These are phyloP conservation scores for Typhlichthys eigenmanni DNA, from an alignment of 2,797 vertebrate species.

Conservation along the genomic window DNA sequence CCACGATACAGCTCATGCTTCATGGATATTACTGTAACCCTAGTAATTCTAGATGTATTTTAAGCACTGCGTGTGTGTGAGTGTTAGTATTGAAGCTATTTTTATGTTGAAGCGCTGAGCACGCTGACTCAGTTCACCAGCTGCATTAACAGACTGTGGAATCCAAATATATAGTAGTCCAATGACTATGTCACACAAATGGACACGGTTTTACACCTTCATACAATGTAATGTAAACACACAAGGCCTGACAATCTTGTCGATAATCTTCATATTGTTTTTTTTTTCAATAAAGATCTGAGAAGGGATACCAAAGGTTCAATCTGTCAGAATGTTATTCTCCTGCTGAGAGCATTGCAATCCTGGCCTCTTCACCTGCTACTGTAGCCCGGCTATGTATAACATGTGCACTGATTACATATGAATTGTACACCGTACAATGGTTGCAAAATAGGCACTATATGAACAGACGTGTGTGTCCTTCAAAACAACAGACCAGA, in stretches of 20 bases:
- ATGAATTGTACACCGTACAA: not conserved
- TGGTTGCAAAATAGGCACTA: no score
- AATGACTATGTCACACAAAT: slow-evolving; percentile 14
- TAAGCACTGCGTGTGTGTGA: slow-evolving; percentile 11
- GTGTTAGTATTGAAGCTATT: slow-evolving; percentile 42
- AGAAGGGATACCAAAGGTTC: slow-evolving; percentile 57
- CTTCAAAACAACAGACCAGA: no score
- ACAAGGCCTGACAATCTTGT: slow-evolving; percentile 24
- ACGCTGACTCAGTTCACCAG: slow-evolving; percentile 39
- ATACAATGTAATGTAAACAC: not conserved
- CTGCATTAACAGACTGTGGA: slow-evolving; percentile 51
- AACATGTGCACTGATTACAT: slow-evolving; percentile 17
- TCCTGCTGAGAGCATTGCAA: slow-evolving; percentile 29
- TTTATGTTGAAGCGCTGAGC: slow-evolving; percentile 16
- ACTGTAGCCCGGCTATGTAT: slow-evolving; percentile 46
- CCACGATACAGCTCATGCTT: slow-evolving; percentile 44
- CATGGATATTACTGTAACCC: slow-evolving; percentile 49
- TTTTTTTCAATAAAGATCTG: slow-evolving; percentile 62
- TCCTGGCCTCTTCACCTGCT: slow-evolving; percentile 51
- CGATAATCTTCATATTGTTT: slow-evolving; percentile 36
- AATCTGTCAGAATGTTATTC: slow-evolving; percentile 55
- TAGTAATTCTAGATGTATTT: slow-evolving; percentile 64
- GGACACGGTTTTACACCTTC: not conserved
- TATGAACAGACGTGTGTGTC: not conserved
- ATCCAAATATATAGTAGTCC: slow-evolving; percentile 43